A percentile compares a stretch with the other conserved stretches of the same genome.
Conservation (phyloP, 2,113 vertebrate species). For the Labeo catla region DNA sequence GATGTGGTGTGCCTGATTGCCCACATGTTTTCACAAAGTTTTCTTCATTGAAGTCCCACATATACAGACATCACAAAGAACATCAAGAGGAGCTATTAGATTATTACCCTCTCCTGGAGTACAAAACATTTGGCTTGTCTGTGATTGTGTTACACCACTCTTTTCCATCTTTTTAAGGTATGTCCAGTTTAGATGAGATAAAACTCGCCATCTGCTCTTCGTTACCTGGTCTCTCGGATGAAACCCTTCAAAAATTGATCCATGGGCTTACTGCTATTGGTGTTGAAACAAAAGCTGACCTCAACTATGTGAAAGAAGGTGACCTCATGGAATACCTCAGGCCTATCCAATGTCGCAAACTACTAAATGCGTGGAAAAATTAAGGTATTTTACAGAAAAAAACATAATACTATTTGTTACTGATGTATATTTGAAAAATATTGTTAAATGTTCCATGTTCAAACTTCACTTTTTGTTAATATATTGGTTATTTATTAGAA, state of each 20-base stretch:
- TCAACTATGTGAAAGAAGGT: neutral
- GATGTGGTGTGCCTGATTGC: no score
- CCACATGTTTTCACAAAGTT: no score
- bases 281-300: slow-evolving; percentile 7
- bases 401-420: no score
- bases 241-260: neutral
- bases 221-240: slow-evolving; percentile 1
- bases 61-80: no score
- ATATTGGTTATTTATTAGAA: neutral
- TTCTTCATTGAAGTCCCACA: no score
- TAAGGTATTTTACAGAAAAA: neutral
- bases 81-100: slow-evolving; percentile 3
- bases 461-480: neutral
- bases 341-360: slow-evolving; percentile 1
- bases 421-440: neutral
- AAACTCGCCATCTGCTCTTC: neutral
- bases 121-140: slow-evolving; percentile 17
- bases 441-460: neutral
- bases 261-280: neutral
- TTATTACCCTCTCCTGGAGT: slow-evolving; percentile 17
- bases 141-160: neutral
- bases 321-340: slow-evolving; percentile 6
- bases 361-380: slow-evolving; percentile 13
- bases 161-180: neutral
- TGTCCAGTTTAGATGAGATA: neutral